These are phyloP conservation scores for Cabera pusaria DNA, from an alignment of 2,888 invertebrate species.

Conservation along the genomic window DNA sequence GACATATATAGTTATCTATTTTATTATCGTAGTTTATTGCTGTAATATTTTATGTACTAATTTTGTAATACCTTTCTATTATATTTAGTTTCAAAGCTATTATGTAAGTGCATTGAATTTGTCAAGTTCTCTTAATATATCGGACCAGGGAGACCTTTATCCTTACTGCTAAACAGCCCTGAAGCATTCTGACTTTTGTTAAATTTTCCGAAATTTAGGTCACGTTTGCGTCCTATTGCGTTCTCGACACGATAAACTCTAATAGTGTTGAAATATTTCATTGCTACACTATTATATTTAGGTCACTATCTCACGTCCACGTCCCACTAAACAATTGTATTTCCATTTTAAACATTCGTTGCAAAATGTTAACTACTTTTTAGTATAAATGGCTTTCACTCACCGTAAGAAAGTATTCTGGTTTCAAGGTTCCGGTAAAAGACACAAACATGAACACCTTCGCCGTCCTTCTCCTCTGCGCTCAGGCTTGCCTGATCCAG, in stretches of 20 bases:
- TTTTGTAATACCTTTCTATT: too few relatives aligned
- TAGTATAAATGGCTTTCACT: slow-evolving; percentile 11
- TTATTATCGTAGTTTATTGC: too few relatives aligned
- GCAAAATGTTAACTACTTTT: not conserved
- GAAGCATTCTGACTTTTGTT: slow-evolving; percentile 1
- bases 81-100: too few relatives aligned
- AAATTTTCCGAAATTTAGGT: slow-evolving; percentile 1
- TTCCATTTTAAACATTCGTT: too few relatives aligned
- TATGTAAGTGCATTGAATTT: too few relatives aligned
- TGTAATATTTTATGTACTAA: too few relatives aligned
- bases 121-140: too few relatives aligned
- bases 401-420: slow-evolving; percentile 4
- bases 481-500: slow-evolving; percentile 30
- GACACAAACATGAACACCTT: slow-evolving; percentile 12
- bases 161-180: not conserved
- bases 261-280: not conserved
- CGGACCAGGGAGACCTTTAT: not conserved
- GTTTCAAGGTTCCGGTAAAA: slow-evolving; percentile 3
- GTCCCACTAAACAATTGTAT: not conserved
- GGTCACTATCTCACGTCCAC: slow-evolving; percentile 18
- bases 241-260: slow-evolving; percentile 1
- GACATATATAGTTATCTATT: too few relatives aligned
- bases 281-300: slow-evolving; percentile 11
- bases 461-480: slow-evolving; percentile 27
- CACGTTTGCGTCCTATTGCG: slow-evolving; percentile 8